Evolutionary conservation across 2,113 vertebrate genomes (phyloP).

Genomic region (Uria aalge): DNA sequence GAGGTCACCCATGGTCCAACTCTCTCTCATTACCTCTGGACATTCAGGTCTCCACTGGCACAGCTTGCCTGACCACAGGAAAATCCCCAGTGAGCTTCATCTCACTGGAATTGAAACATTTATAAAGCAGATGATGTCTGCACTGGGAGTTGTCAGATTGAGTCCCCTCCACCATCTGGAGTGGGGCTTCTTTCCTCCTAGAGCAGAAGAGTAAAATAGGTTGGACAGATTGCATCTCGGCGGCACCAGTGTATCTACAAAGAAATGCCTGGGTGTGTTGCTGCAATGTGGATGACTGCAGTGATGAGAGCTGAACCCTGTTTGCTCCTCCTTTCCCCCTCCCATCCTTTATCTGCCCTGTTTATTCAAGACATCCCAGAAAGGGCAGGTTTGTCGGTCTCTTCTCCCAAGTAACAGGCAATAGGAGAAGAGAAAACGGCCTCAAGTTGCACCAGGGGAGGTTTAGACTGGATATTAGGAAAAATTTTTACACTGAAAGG

Average conservation of each 20-base stretch:
- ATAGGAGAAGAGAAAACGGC: too few species aligned
- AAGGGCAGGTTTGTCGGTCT: not conserved
- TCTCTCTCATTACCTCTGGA: not conserved
- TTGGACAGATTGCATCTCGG: not conserved
- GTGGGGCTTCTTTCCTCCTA: not conserved
- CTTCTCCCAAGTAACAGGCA: too few species aligned
- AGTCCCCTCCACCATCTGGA: fast-evolving
- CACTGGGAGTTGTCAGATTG: not conserved
- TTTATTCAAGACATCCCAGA: not conserved
- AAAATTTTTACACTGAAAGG: too few species aligned
- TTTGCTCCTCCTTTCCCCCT: not conserved
- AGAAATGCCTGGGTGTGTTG: not conserved
- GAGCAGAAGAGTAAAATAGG: not conserved
- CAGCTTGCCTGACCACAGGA: not conserved
- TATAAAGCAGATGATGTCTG: not conserved
- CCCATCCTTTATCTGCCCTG: too few species aligned
- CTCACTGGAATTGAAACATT: not conserved
- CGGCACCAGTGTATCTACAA: not conserved
- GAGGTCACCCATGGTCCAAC: not conserved
- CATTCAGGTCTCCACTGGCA: not conserved
- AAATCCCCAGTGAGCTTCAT: not conserved
- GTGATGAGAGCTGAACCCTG: not conserved
- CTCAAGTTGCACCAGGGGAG: too few species aligned
- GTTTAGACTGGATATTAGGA: too few species aligned
- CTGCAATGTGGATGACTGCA: too few species aligned